Evolutionary conservation across 2,113 vertebrate genomes (phyloP).

Genomic region (Odocoileus hemionus): DNA sequence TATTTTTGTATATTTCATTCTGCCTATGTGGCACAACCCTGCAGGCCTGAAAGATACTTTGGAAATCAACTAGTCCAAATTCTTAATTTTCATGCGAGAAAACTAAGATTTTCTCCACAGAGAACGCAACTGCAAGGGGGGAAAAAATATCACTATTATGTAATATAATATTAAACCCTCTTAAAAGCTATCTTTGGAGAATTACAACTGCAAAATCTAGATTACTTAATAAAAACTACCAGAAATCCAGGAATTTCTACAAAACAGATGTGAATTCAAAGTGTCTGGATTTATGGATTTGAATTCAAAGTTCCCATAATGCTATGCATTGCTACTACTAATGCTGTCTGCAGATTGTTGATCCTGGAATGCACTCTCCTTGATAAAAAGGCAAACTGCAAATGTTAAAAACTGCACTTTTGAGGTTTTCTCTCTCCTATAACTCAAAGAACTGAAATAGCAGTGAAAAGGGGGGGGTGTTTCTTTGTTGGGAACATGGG

Average conservation of each 20-base stretch:
- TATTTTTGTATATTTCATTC: neutral
- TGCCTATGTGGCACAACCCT: neutral
- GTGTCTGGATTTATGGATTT: neutral
- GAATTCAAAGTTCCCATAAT: neutral
- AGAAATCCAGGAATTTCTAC: neutral
- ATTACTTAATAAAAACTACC: constrained; percentile 8
- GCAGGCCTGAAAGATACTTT: neutral
- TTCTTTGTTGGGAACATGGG: neutral
- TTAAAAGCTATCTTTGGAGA: neutral
- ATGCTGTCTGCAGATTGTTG: neutral
- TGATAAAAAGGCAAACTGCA: constrained; percentile 54
- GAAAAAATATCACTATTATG: neutral
- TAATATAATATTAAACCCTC: neutral
- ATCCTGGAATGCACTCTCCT: constrained; percentile 1
- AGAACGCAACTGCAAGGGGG: too few relatives aligned
- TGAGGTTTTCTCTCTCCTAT: constrained; percentile 45
- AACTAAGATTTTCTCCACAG: neutral
- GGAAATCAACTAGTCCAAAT: constrained; percentile 8
- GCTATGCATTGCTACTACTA: neutral
- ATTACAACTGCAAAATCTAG: constrained; percentile 1
- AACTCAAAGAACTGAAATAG: constrained; percentile 39
- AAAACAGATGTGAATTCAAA: constrained; percentile 29
- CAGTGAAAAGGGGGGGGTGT: neutral
- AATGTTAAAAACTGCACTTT: constrained; percentile 5
- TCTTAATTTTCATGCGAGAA: constrained; percentile 24